Percentiles rank a stretch among this genome's conserved stretches.
Evolutionary conservation across 2,888 invertebrate genomes (phyloP).

Genomic region (Calliopum simillimum): DNA sequence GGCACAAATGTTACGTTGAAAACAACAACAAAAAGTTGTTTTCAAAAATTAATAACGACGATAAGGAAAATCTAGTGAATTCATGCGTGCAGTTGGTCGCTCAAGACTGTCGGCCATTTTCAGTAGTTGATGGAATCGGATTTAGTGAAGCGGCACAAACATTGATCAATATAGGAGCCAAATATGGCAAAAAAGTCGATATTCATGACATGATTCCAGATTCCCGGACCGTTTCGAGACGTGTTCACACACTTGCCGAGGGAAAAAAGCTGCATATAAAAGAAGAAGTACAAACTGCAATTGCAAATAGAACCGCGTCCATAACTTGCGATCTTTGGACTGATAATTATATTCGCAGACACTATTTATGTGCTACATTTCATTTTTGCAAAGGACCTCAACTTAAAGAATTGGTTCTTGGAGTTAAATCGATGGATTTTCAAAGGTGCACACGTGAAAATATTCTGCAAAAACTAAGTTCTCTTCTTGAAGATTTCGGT

Average conservation of each 20-base stretch:
- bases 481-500: too few species aligned
- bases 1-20: slow-evolving; percentile 20
- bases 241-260: not conserved
- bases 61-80: not conserved
- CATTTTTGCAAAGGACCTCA: too few species aligned
- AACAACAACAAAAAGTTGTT: not conserved
- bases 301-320: too few species aligned
- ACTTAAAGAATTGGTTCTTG: too few species aligned
- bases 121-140: not conserved
- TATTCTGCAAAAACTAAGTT: too few species aligned
- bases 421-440: too few species aligned
- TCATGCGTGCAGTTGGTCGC: not conserved
- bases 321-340: too few species aligned
- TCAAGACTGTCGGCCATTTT: not conserved
- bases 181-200: slow-evolving; percentile 5
- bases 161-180: not conserved
- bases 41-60: not conserved
- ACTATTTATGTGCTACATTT: too few species aligned
- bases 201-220: not conserved
- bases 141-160: not conserved
- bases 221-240: not conserved
- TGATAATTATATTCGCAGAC: too few species aligned
- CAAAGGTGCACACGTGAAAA: too few species aligned
- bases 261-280: too few species aligned
- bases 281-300: too few species aligned